Conservation (phyloP, 1,140 invertebrate genomes). For the Polypedilum vanderplanki region DNA sequence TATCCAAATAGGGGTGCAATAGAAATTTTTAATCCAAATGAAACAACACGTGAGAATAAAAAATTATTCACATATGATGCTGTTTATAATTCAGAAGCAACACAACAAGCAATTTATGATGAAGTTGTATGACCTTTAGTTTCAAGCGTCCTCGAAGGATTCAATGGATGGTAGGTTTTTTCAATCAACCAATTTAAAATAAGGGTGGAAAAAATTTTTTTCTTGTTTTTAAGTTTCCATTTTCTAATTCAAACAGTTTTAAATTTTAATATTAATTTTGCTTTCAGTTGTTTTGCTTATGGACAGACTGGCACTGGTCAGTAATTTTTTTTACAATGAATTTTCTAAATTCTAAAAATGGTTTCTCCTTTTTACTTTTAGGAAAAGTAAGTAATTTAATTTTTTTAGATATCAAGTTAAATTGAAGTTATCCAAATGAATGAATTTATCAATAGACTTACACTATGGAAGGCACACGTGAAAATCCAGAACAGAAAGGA, state of each 20-base stretch:
- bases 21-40: slow-evolving; percentile 57
- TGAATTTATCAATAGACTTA: slow-evolving; percentile 60
- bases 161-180: slow-evolving; percentile 69
- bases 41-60: slow-evolving; percentile 46
- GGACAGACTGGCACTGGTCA: slow-evolving; percentile 86
- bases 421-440: background rate
- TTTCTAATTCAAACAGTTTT: background rate
- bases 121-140: slow-evolving; percentile 86
- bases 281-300: slow-evolving; percentile 76
- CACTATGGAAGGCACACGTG: slow-evolving; percentile 80
- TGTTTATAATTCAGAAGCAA: slow-evolving; percentile 79
- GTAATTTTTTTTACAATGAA: too few relatives aligned
- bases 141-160: slow-evolving; percentile 91
- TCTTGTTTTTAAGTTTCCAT: too few relatives aligned
- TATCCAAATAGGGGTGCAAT: slow-evolving; percentile 57
- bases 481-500: slow-evolving; percentile 61
- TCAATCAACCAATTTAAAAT: too few relatives aligned
- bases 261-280: background rate
- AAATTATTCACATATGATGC: slow-evolving; percentile 91
- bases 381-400: too few relatives aligned
- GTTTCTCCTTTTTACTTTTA: background rate
- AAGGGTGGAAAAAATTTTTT: too few relatives aligned
- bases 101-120: slow-evolving; percentile 90
- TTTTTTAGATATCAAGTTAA: too few relatives aligned
- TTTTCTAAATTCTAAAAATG: too few relatives aligned